phyloP scores from a whole-genome alignment of 1,140 invertebrate genomes.

The Campodea augens region DNA sequence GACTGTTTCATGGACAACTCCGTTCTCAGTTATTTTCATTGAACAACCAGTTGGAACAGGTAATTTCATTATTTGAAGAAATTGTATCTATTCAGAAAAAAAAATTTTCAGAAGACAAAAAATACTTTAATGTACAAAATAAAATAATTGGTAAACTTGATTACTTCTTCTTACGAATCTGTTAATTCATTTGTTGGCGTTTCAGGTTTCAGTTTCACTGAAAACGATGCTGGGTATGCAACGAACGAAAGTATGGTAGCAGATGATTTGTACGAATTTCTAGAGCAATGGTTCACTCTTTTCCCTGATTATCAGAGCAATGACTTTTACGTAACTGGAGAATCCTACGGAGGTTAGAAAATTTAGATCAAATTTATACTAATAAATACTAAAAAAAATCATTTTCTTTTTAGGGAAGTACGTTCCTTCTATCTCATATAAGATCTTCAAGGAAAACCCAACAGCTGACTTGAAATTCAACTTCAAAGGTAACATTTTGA shows the following conservation, averaged over 20 bases:
- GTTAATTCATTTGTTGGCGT: background rate
- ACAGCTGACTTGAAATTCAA: too few relatives aligned
- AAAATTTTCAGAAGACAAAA: too few relatives aligned
- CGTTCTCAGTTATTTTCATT: conserved; percentile 31
- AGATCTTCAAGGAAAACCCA: too few relatives aligned
- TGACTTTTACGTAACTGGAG: conserved; percentile 26
- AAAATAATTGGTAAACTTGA: too few relatives aligned
- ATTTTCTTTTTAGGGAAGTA: background rate
- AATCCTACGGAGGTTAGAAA: conserved; percentile 28
- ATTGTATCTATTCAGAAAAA: background rate
- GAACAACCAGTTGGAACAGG: conserved; percentile 31
- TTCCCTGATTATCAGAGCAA: conserved; percentile 15
- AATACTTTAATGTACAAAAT: too few relatives aligned
- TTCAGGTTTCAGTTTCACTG: conserved; percentile 12
- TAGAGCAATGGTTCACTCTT: conserved; percentile 15
- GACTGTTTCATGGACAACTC: conserved; percentile 24
- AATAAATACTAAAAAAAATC: background rate
- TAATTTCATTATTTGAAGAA: conserved; percentile 7
- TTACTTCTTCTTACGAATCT: too few relatives aligned
- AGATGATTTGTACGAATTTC: conserved; percentile 8
- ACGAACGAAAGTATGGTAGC: conserved; percentile 9
- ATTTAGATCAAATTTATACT: background rate
- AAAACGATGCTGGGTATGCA: conserved; percentile 11
- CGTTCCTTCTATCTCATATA: too few relatives aligned
- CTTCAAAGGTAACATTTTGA: too few relatives aligned